phyloP scores from a whole-genome alignment of 2,797 vertebrate genomes.

The Eulemur rubriventer region DNA sequence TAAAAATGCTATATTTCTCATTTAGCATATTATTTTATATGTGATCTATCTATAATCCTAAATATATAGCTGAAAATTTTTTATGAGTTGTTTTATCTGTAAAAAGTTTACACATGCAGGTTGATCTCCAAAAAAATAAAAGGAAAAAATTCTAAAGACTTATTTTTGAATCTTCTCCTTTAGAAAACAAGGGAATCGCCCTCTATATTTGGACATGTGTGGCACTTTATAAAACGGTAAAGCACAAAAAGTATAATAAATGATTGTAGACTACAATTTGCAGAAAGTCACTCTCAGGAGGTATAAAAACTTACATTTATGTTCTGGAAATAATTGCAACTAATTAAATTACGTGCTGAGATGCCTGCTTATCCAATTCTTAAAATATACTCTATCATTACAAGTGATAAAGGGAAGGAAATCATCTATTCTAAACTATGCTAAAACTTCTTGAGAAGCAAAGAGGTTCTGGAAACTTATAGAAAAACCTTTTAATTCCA shows the following conservation, averaged over 20 bases:
- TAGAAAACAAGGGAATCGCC: not conserved
- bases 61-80: not conserved
- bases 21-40: not conserved
- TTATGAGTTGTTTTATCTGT: not conserved
- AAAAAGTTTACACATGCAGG: not conserved
- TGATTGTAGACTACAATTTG: not conserved
- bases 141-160: not conserved
- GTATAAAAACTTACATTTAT: not conserved
- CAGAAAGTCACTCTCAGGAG: not conserved
- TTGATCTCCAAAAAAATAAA: not conserved
- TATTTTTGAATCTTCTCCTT: not conserved
- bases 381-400: not conserved
- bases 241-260: not conserved
- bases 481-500: conserved; percentile 1
- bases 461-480: not conserved
- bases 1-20: not conserved
- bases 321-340: not conserved
- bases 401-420: not conserved
- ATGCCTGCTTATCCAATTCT: not conserved
- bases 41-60: not conserved
- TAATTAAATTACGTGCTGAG: not conserved
- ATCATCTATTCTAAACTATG: not conserved
- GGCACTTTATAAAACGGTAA: not conserved
- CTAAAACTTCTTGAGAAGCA: not conserved
- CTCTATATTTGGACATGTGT: not conserved